A percentile compares a stretch with the other conserved stretches of the same genome.
These are phyloP conservation scores for Rugalucina vietnamica DNA, from an alignment of 2,888 invertebrate genomes.

Conservation along the genomic window DNA sequence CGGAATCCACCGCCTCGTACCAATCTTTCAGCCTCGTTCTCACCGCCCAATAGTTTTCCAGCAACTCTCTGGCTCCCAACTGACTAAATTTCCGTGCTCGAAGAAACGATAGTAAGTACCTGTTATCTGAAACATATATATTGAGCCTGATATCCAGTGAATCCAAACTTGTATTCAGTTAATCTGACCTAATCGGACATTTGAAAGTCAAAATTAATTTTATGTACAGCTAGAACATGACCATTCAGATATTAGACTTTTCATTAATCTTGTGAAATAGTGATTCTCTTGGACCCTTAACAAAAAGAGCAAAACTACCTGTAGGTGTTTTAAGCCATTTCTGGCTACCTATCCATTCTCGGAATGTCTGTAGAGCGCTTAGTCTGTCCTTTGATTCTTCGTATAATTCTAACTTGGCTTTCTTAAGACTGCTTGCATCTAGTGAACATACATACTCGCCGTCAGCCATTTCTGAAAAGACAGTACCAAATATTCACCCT, in stretches of 20 bases:
- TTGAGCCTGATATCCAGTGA: too few species aligned
- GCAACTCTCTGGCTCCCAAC: slow-evolving; percentile 55
- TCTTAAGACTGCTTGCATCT: slow-evolving; percentile 55
- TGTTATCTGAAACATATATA: slow-evolving; percentile 40
- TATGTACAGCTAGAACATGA: too few species aligned
- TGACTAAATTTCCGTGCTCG: slow-evolving; percentile 64
- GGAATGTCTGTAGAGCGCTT: slow-evolving; percentile 57
- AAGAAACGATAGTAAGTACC: slow-evolving; percentile 55
- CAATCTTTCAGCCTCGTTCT: slow-evolving; percentile 59
- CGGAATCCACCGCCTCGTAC: slow-evolving; percentile 59
- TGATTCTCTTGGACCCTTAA: too few species aligned
- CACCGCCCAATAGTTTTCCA: slow-evolving; percentile 64
- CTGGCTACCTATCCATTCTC: slow-evolving; percentile 59
- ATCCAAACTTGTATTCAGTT: too few species aligned
- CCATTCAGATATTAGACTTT: too few species aligned
- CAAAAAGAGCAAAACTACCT: too few species aligned
- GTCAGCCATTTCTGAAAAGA: slow-evolving; percentile 37
- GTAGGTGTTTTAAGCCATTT: slow-evolving; percentile 61
- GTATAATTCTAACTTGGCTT: slow-evolving; percentile 65
- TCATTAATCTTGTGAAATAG: too few species aligned
- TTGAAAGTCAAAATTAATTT: too few species aligned
- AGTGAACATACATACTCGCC: slow-evolving; percentile 63
- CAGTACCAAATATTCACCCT: too few species aligned
- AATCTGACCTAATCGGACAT: too few species aligned
- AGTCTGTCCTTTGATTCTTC: slow-evolving; percentile 67